These are phyloP conservation scores for Acleris holmiana DNA, from an alignment of 2,888 invertebrate species.

Conservation along the genomic window DNA sequence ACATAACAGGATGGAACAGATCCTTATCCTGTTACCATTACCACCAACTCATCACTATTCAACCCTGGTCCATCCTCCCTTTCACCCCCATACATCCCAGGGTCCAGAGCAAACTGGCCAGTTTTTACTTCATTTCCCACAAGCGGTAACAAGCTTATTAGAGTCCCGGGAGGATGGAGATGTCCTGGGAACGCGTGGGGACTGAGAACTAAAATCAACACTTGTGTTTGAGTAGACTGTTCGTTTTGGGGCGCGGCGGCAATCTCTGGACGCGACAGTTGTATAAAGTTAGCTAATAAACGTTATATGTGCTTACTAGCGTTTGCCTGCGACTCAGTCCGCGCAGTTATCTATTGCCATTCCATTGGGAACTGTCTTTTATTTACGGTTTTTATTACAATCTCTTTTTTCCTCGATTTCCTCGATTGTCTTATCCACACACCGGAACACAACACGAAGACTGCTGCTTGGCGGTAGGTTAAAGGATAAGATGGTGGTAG, in stretches of 20 bases:
- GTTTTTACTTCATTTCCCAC: conserved; percentile 34
- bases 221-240: conserved; percentile 58
- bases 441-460: too few relatives aligned
- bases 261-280: conserved; percentile 27
- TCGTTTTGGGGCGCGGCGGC: conserved; percentile 55
- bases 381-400: too few relatives aligned
- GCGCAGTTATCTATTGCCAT: too few relatives aligned
- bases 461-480: too few relatives aligned
- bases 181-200: conserved; percentile 41
- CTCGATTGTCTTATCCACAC: too few relatives aligned
- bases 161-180: conserved; percentile 33
- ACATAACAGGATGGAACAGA: conserved; percentile 12
- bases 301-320: background rate
- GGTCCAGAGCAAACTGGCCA: conserved; percentile 3
- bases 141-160: conserved; percentile 31
- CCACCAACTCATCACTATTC: conserved; percentile 16
- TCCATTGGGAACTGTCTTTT: too few relatives aligned
- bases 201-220: conserved; percentile 83
- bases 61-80: background rate
- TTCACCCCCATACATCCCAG: background rate
- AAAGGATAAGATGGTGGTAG: too few relatives aligned
- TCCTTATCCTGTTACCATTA: conserved; percentile 20
- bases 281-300: conserved; percentile 37
- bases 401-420: too few relatives aligned
- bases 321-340: too few relatives aligned